Base-by-base conservation (phyloP, 2,797 vertebrate species). In the Sciaenops ocellatus region DNA sequence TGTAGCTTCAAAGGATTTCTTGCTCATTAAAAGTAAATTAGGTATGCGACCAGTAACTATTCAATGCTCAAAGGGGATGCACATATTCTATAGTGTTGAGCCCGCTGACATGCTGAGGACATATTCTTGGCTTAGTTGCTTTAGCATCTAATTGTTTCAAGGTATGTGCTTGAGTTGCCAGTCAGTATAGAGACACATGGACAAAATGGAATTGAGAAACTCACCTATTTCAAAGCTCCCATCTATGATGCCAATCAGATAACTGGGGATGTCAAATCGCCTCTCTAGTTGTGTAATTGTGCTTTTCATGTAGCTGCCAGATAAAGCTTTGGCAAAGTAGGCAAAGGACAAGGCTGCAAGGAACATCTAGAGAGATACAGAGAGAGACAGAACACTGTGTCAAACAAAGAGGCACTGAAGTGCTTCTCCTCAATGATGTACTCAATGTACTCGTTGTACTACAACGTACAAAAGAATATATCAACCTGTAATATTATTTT, bases 171-270 rank as follows among this genome's bases (percentile, higher is more conserved):
- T 1, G 20, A 73, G 67, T 26, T 55, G 9, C 11, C 26, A 57
- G 11, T 3, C 69, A 42, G 74, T 1, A n/a, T 6, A 73, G 17
- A 70, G 24, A 76, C 11, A 55, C 13, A 18, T 1, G 1, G 30
- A 55, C 20, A 60, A 60, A 70, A 59, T 16, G 2, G 34, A 34
- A 52, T 0, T 6, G 22, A 64, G 47, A 87, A 63, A 95, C 96
- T 56, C 96, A 98, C 98, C 98, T 51, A 99, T 97, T 96, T 98
- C 98, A 95, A 99, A 99, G 93, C 98, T 98, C 60, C 97, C 97
- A n/a, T 98, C 97, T 85, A 99, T 97, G 73, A 98, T 82, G 8
- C 98, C 98, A 82, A 98, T 97, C 89, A 98, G 91, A 85, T 97
- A 98, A 85, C 97, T 98, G 70, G 98, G 95, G 70, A 99, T 97